These are phyloP conservation scores for Macquaria australasica DNA, from an alignment of 2,113 vertebrate genomes.

Conservation along the genomic window DNA sequence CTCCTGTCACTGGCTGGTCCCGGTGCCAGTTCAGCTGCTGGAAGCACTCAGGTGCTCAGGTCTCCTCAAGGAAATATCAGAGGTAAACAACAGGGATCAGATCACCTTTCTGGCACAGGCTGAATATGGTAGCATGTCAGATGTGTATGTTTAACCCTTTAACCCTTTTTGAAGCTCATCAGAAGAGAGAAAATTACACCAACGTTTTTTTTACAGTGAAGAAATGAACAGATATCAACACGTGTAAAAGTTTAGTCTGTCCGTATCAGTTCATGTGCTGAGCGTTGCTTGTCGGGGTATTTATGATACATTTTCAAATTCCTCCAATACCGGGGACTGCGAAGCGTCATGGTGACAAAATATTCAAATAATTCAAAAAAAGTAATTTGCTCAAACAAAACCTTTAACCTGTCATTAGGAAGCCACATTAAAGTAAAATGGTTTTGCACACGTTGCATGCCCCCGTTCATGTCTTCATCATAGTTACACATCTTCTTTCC, in stretches of 20 bases:
- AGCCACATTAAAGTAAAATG: neutral
- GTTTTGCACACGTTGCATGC: neutral
- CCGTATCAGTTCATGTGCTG: neutral
- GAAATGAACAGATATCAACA: neutral
- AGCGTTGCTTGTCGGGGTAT: neutral
- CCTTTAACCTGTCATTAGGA: neutral
- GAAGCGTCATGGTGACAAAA: neutral
- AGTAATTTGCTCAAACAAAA: neutral
- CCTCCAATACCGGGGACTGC: neutral
- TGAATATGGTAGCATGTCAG: neutral
- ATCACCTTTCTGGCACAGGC: slow-evolving; percentile 4
- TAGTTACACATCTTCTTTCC: neutral
- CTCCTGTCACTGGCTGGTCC: slow-evolving; percentile 75
- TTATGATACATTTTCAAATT: neutral
- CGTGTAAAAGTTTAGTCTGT: neutral
- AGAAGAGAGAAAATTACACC: neutral
- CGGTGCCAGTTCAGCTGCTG: slow-evolving; percentile 83
- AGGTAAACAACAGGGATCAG: neutral
- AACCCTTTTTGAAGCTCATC: neutral
- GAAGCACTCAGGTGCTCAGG: slow-evolving; percentile 73
- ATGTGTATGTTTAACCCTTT: neutral
- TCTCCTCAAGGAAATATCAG: slow-evolving; percentile 27
- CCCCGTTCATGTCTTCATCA: neutral
- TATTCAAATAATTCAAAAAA: neutral
- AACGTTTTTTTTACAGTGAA: neutral